Evolutionary conservation across 2,888 invertebrate genomes (phyloP), one percentile per base, ranked within the genome.

Genomic region (Aleiodes leptofemur): DNA sequence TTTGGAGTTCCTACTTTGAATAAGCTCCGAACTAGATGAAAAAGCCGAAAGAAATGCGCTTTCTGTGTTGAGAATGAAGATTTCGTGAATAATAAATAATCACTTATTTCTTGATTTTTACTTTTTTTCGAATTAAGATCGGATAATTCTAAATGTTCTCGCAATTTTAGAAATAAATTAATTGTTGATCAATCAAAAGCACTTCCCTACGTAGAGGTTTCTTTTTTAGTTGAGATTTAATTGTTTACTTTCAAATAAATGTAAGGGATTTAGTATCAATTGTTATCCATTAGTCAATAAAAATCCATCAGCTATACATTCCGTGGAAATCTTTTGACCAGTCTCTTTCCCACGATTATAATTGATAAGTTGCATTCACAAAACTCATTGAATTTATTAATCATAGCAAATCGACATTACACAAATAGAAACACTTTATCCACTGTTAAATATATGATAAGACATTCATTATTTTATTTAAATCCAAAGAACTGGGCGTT

Each of bases 301-400:
- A 85, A 86, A 84, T 86, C 78, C 86, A 77, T 64, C 64, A 64
- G 82, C 80, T 82, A 82, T 83, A 83, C 82, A 84, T 82, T 85
- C 83, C 75, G 79, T 82, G 56, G 83, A 83, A 64, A 83, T 84
- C 78, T 83, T 83, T 84, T 85, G 86, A 83, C 85, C 77, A 48
- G 7, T 23, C 9, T n/a, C 9, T 9, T 29, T 57, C 31, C 38
- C 16, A 29, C 16, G 14, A 43, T n/a, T 34, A 43, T 48, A 13
- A 53, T 34, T 8, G 50, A 50, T 69, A 7, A 64, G 34, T n/a
- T 14, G 14, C 4, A 38, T 68, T 43, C 23, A 38, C 23, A 59
- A 13, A 11, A 43, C 50, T 7, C 64, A 16, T 64, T 9, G 3
- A 48, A 38, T 23, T 14, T 16, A 31, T 43, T 0, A 11, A 29